These are phyloP conservation scores for Neodiprion lecontei DNA, from an alignment of 1,140 invertebrate genomes.

Conservation along the genomic window DNA sequence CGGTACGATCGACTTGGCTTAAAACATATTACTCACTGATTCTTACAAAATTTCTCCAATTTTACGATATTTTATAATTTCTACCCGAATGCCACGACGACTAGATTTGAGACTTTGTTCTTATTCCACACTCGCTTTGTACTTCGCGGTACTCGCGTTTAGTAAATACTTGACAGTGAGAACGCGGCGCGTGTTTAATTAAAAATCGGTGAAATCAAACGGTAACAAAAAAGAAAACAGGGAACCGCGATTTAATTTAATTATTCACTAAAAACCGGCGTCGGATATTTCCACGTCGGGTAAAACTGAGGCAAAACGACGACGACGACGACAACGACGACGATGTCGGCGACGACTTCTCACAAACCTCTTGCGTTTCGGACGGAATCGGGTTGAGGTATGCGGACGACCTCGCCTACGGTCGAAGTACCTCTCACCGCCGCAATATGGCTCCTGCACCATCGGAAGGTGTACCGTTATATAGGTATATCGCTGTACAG, in stretches of 20 bases:
- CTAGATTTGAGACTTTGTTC: too few species aligned
- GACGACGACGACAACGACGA: too few species aligned
- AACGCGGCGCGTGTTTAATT: too few species aligned
- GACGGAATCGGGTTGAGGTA: slow-evolving; percentile 6
- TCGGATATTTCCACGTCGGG: not conserved
- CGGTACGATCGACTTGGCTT: too few species aligned
- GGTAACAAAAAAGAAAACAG: not conserved
- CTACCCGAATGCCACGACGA: too few species aligned
- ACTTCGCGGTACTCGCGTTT: too few species aligned
- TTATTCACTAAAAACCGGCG: not conserved
- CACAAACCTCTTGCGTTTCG: slow-evolving; percentile 4
- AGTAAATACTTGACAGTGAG: too few species aligned
- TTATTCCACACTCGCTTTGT: too few species aligned
- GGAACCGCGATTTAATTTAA: not conserved
- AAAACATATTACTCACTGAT: too few species aligned
- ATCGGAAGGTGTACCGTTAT: not conserved
- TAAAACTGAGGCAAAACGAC: not conserved
- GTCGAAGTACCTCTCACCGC: slow-evolving; percentile 4
- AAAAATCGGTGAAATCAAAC: too few species aligned
- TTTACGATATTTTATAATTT: too few species aligned
- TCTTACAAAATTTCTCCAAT: too few species aligned
- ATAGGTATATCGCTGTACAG: not conserved
- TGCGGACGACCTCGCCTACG: slow-evolving; percentile 6
- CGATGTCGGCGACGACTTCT: not conserved
- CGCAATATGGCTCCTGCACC: slow-evolving; percentile 6